Percentiles rank a stretch among this genome's conserved stretches.
Conservation (phyloP, 2,113 vertebrate genomes). For the Passerina amoena region DNA sequence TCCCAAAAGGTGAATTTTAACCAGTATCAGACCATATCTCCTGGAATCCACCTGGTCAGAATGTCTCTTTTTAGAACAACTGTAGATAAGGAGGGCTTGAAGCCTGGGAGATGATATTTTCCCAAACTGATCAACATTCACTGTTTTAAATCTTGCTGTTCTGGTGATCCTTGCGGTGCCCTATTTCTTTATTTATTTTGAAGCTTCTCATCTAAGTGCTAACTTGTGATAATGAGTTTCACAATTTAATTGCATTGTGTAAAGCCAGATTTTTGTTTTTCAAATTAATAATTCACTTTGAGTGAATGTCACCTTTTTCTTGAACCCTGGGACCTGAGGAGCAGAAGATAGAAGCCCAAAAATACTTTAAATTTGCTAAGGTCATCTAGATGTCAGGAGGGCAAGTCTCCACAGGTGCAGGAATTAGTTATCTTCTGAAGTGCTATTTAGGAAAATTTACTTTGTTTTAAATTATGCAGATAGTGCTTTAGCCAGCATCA, state of each 20-base stretch:
- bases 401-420: neutral
- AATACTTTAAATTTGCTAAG: neutral
- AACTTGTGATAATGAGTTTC: neutral
- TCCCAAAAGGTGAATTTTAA: neutral
- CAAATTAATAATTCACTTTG: neutral
- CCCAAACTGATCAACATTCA: fast-evolving
- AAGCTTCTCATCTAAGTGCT: neutral
- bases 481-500: neutral
- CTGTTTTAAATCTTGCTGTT: neutral
- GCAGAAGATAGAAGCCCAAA: neutral
- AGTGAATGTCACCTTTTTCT: neutral
- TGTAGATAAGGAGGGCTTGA: neutral
- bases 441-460: neutral
- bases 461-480: neutral
- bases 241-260: neutral
- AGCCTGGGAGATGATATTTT: neutral
- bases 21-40: neutral
- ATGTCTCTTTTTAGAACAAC: neutral
- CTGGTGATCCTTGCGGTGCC: neutral
- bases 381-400: neutral
- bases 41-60: neutral
- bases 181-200: neutral
- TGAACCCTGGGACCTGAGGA: neutral
- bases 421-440: neutral
- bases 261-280: neutral